Base-by-base conservation (phyloP, 2,888 invertebrate species). In the Sisyra nigra region DNA sequence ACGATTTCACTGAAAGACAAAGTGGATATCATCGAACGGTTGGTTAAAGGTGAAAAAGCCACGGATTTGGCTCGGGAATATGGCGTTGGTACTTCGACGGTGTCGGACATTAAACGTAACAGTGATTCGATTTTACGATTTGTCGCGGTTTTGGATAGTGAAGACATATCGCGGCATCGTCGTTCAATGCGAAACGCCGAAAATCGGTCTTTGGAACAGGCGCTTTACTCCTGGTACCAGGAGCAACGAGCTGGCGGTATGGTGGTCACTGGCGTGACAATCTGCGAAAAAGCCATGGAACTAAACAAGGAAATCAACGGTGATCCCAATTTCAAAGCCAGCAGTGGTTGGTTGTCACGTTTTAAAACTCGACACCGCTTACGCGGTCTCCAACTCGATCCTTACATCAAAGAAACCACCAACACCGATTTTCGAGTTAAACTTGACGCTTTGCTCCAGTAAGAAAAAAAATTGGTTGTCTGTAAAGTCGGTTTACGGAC, bases 21-120 rank as follows among this genome's bases (percentile, higher is more conserved):
- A 51, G 43, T 49, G 44, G 42, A 51, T 48, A 48, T 46, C 31
- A 47, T 46, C 34, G 46, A 51, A 40, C 48, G 46, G 46, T 41
- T 48, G 37, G 48, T 50, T 44, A 50, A 51, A 49, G 50, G 50
- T 42, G 49, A 46, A 46, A 48, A 49, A 32, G 52, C 49, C 46
- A 50, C 46, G 41, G 42, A 49, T 47, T 31, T 46, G 24, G 45
- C 44, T 32, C 42, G 29, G 42, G 19, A 45, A 34, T 47, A 42
- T 44, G 45, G 40, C 34, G 41, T 47, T 18, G 47, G 46, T 9
- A 46, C 42, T n/a, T 46, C 46, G 29, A 46, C 46, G 11, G 38
- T 45, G 15, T 41, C 42, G 24, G 47, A 45, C 38, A 47, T 47
- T 32, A 45, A 45, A 42, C 29, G 42, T 31, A 47, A 45, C 40